phyloP scores from a whole-genome alignment of 2,113 vertebrate species.

The Ceyx cyanopectus region DNA sequence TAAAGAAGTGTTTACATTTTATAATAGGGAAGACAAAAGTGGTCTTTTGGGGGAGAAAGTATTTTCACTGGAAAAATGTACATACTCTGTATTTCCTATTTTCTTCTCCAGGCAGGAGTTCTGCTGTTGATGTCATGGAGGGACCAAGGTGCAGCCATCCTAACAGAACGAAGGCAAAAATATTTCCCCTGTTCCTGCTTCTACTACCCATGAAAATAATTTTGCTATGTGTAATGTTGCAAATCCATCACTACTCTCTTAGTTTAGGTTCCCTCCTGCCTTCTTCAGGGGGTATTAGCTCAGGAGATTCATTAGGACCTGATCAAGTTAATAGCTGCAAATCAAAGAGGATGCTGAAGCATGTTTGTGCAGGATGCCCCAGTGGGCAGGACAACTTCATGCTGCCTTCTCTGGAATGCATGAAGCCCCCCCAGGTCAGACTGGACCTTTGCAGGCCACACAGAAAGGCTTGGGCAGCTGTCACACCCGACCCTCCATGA shows the following conservation, averaged over 20 bases:
- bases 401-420: neutral
- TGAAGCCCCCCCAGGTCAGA: neutral
- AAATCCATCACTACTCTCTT: neutral
- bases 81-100: conserved; percentile 31
- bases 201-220: neutral
- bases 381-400: neutral
- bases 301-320: neutral
- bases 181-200: neutral
- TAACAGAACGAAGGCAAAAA: neutral
- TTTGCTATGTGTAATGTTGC: neutral
- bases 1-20: conserved; percentile 52
- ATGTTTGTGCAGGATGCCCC: neutral
- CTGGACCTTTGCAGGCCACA: neutral
- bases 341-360: neutral
- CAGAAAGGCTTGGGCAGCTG: neutral
- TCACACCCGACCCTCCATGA: neutral
- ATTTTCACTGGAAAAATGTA: conserved; percentile 41
- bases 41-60: conserved; percentile 42
- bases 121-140: conserved; percentile 18
- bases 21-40: conserved; percentile 42
- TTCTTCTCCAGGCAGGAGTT: conserved; percentile 9
- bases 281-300: neutral
- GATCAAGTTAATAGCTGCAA: neutral
- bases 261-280: neutral
- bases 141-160: neutral